Evolutionary conservation across 2,888 invertebrate genomes (phyloP).

Genomic region (Blomia tropicalis): DNA sequence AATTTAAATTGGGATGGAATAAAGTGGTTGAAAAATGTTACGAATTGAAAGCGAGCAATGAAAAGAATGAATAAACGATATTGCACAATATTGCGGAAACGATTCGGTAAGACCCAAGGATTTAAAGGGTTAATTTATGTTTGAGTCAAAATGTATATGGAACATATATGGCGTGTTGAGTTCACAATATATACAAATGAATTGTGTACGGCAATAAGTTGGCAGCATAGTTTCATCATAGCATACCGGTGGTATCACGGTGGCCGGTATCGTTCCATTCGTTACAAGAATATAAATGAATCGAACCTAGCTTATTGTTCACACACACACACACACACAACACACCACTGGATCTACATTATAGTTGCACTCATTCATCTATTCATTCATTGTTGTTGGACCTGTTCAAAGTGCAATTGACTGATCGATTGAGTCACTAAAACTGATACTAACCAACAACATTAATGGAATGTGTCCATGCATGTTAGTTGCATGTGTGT

Average conservation of each 20-base stretch:
- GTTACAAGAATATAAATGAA: neutral
- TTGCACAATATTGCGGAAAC: neutral
- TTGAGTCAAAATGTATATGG: neutral
- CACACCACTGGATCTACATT: no score
- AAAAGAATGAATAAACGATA: neutral
- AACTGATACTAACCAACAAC: neutral
- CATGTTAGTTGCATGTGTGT: no score
- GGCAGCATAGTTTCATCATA: no score
- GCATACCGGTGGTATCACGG: neutral
- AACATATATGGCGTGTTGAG: neutral
- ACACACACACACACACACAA: no score
- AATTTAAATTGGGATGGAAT: neutral
- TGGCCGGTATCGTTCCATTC: neutral
- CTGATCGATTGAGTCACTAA: no score
- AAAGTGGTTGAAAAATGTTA: neutral
- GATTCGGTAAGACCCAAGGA: neutral
- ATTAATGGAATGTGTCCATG: no score
- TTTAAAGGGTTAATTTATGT: constrained; percentile 15
- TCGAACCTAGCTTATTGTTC: neutral
- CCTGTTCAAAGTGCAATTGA: no score
- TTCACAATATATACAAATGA: neutral
- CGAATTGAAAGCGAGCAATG: neutral
- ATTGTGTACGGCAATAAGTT: neutral
- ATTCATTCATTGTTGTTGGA: no score
- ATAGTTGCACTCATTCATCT: no score